phyloP scores from a whole-genome alignment of 2,888 invertebrate genomes.

The Drosophila sordidapex region DNA sequence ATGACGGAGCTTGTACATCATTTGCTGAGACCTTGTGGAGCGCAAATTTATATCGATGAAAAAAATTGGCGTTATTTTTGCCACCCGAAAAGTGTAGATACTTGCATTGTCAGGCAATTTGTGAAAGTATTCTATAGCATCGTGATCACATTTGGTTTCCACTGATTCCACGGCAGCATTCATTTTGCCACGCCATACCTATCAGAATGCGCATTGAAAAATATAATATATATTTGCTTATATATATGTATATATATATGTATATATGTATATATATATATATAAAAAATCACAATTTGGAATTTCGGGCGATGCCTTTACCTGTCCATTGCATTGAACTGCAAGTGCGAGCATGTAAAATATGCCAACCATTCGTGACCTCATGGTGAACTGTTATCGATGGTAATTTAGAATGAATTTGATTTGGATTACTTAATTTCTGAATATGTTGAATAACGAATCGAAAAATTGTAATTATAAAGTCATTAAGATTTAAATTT shows the following conservation, averaged over 20 bases:
- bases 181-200: conserved; percentile 17
- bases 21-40: conserved; percentile 2
- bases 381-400: conserved; percentile 1
- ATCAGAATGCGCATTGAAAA: not conserved
- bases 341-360: not conserved
- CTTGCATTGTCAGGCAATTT: not conserved
- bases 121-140: conserved; percentile 36
- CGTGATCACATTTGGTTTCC: conserved; percentile 38
- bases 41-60: conserved; percentile 17
- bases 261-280: not conserved
- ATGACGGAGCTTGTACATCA: conserved; percentile 24
- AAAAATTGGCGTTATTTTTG: conserved; percentile 11
- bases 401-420: not conserved
- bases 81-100: conserved; percentile 30
- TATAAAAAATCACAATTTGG: not conserved
- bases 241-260: not conserved
- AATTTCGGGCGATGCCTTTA: not conserved
- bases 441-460: not conserved
- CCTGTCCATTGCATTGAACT: conserved; percentile 4
- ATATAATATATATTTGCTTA: not conserved
- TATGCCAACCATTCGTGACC: not conserved
- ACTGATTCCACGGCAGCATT: conserved; percentile 12
- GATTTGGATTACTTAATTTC: not conserved
- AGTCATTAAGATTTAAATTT: not conserved
- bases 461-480: not conserved